A percentile compares a stretch with the other conserved stretches of the same genome.
phyloP scores from a whole-genome alignment of 1,140 invertebrate species.

The Zaprionus ornatus region DNA sequence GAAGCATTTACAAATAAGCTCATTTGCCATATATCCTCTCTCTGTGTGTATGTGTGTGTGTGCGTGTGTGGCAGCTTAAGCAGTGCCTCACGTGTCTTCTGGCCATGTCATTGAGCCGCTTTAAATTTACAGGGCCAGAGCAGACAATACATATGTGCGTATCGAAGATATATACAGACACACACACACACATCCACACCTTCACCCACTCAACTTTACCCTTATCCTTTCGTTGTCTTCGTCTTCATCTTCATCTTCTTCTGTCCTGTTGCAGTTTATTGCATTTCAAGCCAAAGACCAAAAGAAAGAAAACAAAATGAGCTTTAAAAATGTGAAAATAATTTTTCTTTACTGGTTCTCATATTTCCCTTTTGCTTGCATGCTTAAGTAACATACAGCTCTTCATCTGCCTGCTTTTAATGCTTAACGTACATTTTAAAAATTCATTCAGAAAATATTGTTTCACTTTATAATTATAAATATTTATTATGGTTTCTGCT shows the following conservation, averaged over 20 bases:
- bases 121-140: constrained; percentile 52
- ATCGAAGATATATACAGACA: not conserved
- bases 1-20: constrained; percentile 52
- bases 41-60: not conserved
- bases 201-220: not conserved
- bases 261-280: constrained; percentile 13
- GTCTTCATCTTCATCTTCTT: not conserved
- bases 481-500: not conserved
- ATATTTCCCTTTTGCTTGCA: not conserved
- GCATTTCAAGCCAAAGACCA: constrained; percentile 4
- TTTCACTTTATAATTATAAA: not conserved
- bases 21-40: constrained; percentile 25
- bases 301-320: not conserved
- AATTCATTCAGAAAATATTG: not conserved
- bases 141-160: constrained; percentile 1
- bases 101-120: constrained; percentile 24
- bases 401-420: not conserved
- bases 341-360: not conserved
- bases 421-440: not conserved
- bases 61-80: constrained; percentile 42
- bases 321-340: constrained; percentile 8
- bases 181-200: not conserved
- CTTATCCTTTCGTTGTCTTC: not conserved
- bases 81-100: constrained; percentile 51
- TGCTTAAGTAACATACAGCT: not conserved